Base-by-base conservation (phyloP, 2,888 invertebrate genomes). In the Tetranychus truncatus region DNA sequence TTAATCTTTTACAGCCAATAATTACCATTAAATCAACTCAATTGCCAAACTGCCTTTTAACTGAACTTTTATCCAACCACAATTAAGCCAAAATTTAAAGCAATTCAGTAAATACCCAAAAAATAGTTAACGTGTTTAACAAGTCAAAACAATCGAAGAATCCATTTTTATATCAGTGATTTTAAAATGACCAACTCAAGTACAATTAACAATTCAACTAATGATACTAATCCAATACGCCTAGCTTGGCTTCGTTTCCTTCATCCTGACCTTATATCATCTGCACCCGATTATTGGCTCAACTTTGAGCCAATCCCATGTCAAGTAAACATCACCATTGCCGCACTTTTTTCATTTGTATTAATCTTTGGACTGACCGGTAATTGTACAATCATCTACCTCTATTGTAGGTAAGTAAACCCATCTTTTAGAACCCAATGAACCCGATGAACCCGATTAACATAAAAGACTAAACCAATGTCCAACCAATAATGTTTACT, bases 271-370 rank as follows among this genome's bases (percentile, higher is more conserved):
- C 87, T 86, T 80, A 80, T 88, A 79, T 80, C 84, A 76, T 81
- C 85, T 21, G 80, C 90, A 77, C 89, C 89, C 82, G 84, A 86
- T 1, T 88, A 90, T 81, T 91, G 90, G 90, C 82, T 90, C 78
- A 83, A 85, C 79, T 90, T 88, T 81, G 84, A 86, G 44, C 89
- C 90, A 2, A 88, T 89, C 0, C 82, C 83, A 65, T 84, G 84
- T 73, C 80, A 81, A 44, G 82, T 86, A 72, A 88, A 89, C 81
- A 86, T 86, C 80, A 81, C 84, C 4, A 83, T 90, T 80, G 89
- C 87, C 1, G 81, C 84, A 20, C 79, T 88, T 74, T 89, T 90
- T 81, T 80, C 86, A 44, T 79, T 88, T 72, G 86, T 90, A 79
- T 85, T 87, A 80, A 82, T 86, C 1, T 82, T 87, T 66, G 91